phyloP scores from a whole-genome alignment of 2,888 invertebrate species.

The Himalopsyche japonica region DNA sequence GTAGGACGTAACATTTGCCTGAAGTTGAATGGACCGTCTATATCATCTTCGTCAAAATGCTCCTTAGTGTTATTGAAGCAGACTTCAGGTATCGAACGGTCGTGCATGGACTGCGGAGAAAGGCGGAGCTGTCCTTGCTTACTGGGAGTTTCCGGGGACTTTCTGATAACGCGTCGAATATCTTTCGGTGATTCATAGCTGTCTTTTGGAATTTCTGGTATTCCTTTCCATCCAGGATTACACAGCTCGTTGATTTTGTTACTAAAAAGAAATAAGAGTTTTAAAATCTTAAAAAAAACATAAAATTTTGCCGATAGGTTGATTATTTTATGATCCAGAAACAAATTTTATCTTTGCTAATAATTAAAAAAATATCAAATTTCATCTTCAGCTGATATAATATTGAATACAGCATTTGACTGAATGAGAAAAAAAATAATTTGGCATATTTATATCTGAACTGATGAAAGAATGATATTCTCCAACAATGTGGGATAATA shows the following conservation, averaged over 20 bases:
- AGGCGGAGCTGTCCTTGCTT: constrained; percentile 22
- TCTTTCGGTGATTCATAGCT: constrained; percentile 54
- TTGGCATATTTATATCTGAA: no score
- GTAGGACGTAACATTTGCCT: constrained; percentile 68
- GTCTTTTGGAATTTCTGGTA: constrained; percentile 49
- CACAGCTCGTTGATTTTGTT: constrained; percentile 59
- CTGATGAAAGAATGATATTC: no score
- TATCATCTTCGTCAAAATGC: constrained; percentile 54
- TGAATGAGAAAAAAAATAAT: neutral
- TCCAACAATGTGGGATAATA: no score
- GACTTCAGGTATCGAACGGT: constrained; percentile 37
- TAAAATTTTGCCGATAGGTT: no score
- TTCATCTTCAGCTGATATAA: neutral
- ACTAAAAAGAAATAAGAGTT: constrained; percentile 45
- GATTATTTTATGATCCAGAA: neutral
- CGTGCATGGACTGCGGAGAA: constrained; percentile 23
- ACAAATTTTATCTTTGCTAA: neutral
- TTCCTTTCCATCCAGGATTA: constrained; percentile 52
- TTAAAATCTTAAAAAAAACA: no score
- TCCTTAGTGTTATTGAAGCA: constrained; percentile 38
- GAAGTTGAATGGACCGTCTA: constrained; percentile 70
- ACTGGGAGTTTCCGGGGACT: constrained; percentile 45
- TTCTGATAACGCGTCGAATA: constrained; percentile 55
- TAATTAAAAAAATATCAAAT: neutral
- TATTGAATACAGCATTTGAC: neutral